These are phyloP conservation scores for Baryphthengus martii DNA, from an alignment of 2,113 vertebrate species.

Conservation along the genomic window DNA sequence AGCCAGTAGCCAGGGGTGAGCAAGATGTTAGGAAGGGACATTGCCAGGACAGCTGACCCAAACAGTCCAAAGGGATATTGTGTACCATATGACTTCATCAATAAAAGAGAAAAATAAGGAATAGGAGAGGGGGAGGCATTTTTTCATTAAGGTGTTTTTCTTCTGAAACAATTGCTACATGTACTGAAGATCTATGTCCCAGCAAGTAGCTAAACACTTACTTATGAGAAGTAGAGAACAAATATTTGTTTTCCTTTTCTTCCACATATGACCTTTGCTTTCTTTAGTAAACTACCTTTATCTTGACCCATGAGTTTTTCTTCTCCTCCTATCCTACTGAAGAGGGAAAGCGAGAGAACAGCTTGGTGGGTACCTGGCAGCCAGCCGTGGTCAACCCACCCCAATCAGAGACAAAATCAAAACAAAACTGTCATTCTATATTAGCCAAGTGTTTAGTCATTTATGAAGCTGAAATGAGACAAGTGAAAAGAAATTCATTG, in stretches of 20 bases:
- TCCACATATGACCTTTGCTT: neutral
- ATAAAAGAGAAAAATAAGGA: neutral
- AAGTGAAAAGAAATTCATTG: neutral
- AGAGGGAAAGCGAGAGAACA: neutral
- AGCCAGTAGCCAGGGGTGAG: neutral
- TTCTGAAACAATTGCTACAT: neutral
- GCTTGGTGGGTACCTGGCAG: neutral
- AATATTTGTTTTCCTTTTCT: neutral
- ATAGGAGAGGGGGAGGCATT: neutral
- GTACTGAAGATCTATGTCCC: neutral
- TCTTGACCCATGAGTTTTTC: neutral
- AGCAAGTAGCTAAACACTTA: neutral
- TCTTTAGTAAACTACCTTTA: neutral
- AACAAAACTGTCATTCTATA: neutral
- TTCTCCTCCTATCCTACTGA: neutral
- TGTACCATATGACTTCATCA: neutral
- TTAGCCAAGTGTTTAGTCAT: neutral
- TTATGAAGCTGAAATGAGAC: neutral
- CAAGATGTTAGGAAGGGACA: neutral
- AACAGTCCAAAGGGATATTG: neutral
- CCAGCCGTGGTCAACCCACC: neutral
- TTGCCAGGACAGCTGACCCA: neutral
- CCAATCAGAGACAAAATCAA: neutral
- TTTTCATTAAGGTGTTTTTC: neutral
- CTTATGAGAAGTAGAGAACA: neutral